Percentiles rank a stretch among this genome's conserved stretches.
Conservation (phyloP, 2,888 invertebrate species). For the Rapana venosa region DNA sequence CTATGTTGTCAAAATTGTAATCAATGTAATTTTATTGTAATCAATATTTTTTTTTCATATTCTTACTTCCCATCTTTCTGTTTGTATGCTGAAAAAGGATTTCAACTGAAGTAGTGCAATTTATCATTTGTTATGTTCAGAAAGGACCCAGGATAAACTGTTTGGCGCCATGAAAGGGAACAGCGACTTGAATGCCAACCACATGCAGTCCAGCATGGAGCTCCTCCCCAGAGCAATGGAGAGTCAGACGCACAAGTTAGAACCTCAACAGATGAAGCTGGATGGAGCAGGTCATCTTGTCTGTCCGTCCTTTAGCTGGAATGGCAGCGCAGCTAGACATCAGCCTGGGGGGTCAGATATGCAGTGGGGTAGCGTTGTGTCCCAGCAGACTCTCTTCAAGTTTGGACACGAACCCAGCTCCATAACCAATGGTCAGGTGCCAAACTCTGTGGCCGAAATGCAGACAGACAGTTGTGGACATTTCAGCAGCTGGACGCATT, state of each 20-base stretch:
- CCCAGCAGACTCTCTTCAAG: too few relatives aligned
- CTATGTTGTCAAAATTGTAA: too few relatives aligned
- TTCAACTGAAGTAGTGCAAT: too few relatives aligned
- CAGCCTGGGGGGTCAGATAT: too few relatives aligned
- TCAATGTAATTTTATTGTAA: too few relatives aligned
- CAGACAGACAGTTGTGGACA: neutral
- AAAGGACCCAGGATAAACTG: slow-evolving; percentile 60
- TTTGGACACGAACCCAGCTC: too few relatives aligned
- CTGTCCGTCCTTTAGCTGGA: neutral
- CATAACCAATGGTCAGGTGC: neutral
- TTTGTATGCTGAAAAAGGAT: too few relatives aligned
- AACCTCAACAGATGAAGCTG: slow-evolving; percentile 53
- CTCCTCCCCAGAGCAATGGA: neutral
- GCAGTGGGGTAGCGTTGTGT: neutral
- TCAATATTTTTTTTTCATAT: too few relatives aligned
- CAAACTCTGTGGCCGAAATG: neutral
- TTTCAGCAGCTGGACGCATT: neutral
- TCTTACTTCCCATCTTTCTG: too few relatives aligned
- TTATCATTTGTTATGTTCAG: slow-evolving; percentile 46
- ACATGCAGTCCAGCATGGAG: slow-evolving; percentile 38
- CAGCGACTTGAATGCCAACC: slow-evolving; percentile 60
- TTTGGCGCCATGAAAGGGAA: slow-evolving; percentile 54
- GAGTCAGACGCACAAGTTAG: slow-evolving; percentile 44
- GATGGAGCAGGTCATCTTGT: slow-evolving; percentile 26
- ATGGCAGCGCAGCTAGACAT: neutral